phyloP scores from a whole-genome alignment of 2,113 vertebrate genomes.

The Cervus canadensis region DNA sequence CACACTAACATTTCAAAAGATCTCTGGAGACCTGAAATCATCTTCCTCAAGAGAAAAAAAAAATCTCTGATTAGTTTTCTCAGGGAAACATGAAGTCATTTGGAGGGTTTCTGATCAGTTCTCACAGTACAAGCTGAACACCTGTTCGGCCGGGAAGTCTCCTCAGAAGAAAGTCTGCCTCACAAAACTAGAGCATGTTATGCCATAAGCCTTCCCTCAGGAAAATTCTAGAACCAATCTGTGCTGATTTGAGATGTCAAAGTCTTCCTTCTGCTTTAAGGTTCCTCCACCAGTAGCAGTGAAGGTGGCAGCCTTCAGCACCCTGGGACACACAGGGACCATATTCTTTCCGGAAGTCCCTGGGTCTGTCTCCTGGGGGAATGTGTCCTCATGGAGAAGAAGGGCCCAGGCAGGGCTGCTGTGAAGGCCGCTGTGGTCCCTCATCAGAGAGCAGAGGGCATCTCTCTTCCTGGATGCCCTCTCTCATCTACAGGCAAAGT shows the following conservation, averaged over 20 bases:
- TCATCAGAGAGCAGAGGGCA: constrained; percentile 62
- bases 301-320: constrained; percentile 57
- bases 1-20: constrained; percentile 44
- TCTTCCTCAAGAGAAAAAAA: constrained; percentile 36
- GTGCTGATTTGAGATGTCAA: constrained; percentile 48
- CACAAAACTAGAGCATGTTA: neutral
- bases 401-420: neutral
- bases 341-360: neutral
- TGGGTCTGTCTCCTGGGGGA: constrained; percentile 2
- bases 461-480: neutral
- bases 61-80: constrained; percentile 30
- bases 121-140: neutral
- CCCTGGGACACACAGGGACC: constrained; percentile 28
- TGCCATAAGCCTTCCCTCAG: neutral
- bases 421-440: neutral
- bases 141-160: neutral
- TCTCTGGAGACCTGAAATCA: constrained; percentile 44
- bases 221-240: constrained; percentile 48
- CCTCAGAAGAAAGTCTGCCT: constrained; percentile 36
- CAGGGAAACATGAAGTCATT: neutral
- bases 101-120: neutral
- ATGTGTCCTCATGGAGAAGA: neutral
- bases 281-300: neutral
- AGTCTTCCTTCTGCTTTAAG: constrained; percentile 53
- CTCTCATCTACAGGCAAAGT: constrained; percentile 53